Evolutionary conservation across 2,113 vertebrate genomes (phyloP), one percentile per base, ranked within the genome.

Genomic region (Alces alces): DNA sequence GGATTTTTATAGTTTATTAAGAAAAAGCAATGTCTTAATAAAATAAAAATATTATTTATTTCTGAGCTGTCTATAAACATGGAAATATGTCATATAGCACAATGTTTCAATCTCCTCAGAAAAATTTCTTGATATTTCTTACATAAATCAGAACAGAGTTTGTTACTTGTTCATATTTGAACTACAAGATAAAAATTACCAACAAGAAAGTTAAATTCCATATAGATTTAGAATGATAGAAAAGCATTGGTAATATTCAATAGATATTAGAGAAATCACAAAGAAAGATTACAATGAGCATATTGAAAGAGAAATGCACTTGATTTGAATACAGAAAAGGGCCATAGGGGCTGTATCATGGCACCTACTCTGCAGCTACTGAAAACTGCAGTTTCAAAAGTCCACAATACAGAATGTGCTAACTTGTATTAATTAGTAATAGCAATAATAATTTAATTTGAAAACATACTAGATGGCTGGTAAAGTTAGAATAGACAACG

Each of bases 31-130:
- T 33, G 2, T 30, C 36, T 82, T 90, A 78, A 84, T 76, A 93
- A 97, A 97, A 97, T 14, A 90, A 97, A 97, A 97, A 66, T 76
- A 45, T 50, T 96, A 70, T 95, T 97, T 98, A 91, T 86, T 39
- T 76, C 55, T 1, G 0, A 78, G 61, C 47, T 82, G 28, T 3
- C 23, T 89, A 28, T 14, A 80, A 95, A 96, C 33, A 55, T 45
- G 45, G 95, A 76, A 96, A 97, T n/a, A 50, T 50, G 43, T n/a
- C n/a, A 25, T 2, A 6, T 14, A 89, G 0, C 80, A 60, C 36
- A 17, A 91, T 89, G 27, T 94, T 97, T 97, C 82, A 97, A 95
- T 54, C 88, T 95, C 97, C 89, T 50, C 91, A 98, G 79, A 70
- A 82, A 80, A 47, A 14, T 8, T 36, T 83, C 90, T 43, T 86